Evolutionary conservation across 1,140 invertebrate species (phyloP), one percentile per base, ranked within the genome.

Genomic region (Pseudomyrmex pallidus): DNA sequence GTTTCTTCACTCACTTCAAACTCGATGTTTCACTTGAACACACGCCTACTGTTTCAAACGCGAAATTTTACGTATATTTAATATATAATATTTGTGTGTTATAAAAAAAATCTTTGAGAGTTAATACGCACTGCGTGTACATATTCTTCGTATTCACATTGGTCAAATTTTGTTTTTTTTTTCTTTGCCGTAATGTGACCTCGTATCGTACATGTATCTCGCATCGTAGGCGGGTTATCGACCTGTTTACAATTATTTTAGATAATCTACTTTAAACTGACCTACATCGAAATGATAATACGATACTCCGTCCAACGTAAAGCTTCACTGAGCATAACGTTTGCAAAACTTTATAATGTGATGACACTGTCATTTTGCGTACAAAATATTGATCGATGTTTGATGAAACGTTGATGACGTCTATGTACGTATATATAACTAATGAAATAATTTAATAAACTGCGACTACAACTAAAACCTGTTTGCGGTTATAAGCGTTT

Each of bases 281-380:
- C 52, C 61, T 76, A 22, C 13, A 22, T 67, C 4, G 48, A 76
- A 76, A 77, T 67, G 25, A 62, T 74, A 74, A 74, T 63, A 13
- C 15, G 57, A 22, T 56, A 76, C 5, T 35, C 35, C 5, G 64
- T 64, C 44, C 22, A 25, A 56, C 17, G 12, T 67, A 67, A 35
- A 66, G 48, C 64, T 77, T 67, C 44, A 54, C 56, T 15, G n/a
- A 56, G 12, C 48, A 15, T 77, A 20, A 67, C 9, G 8, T 2
- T 10, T 25, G n/a, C n/a, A 13, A 17, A 12, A 74, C 25, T 67
- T 54, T 1, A 17, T 54, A 54, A 54, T 66, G 56, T 15, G 3
- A 52, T 35, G 46, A 20, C 25, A 13, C 9, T 9, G 15, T 22
- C 44, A 64, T 52, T 76, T 76, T 20, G 10, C 50, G 17, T 17